Evolutionary conservation across 2,797 vertebrate genomes (phyloP).

Genomic region (Miichthys miiuy): DNA sequence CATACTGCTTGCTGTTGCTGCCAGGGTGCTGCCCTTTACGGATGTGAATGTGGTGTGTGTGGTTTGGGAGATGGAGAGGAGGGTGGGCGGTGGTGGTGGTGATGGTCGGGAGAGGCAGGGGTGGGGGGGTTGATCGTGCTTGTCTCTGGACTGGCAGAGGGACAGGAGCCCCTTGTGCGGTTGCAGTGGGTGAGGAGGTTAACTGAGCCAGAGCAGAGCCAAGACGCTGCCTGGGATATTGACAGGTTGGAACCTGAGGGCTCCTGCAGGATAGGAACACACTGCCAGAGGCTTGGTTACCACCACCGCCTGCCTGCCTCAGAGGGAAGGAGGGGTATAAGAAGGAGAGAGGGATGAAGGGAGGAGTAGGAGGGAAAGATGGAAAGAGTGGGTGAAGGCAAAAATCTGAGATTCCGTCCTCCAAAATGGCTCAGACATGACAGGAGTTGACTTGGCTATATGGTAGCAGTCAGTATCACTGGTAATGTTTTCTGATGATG

Average conservation of each 20-base stretch:
- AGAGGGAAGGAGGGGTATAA: constrained; percentile 68
- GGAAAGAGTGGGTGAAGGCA: constrained; percentile 47
- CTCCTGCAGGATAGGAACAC: constrained; percentile 89
- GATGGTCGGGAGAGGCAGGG: not conserved
- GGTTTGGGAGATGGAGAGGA: constrained; percentile 43
- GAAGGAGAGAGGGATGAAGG: constrained; percentile 45
- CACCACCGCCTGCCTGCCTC: constrained; percentile 80
- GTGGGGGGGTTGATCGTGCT: constrained; percentile 38
- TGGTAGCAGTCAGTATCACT: not conserved
- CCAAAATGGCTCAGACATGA: constrained; percentile 15
- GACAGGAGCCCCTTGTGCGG: constrained; percentile 73
- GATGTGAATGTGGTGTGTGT: constrained; percentile 61
- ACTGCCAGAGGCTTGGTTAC: constrained; percentile 87
- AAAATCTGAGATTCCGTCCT: constrained; percentile 54
- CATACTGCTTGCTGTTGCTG: constrained; percentile 68
- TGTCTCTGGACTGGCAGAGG: constrained; percentile 71
- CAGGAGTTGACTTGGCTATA: not conserved
- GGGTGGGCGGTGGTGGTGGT: not conserved
- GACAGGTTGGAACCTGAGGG: constrained; percentile 90
- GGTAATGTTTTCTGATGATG: not conserved
- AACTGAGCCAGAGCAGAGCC: constrained; percentile 82
- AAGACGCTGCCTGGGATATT: constrained; percentile 83
- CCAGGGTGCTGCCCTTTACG: constrained; percentile 79
- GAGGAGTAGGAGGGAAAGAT: constrained; percentile 45
- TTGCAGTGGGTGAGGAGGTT: constrained; percentile 83